phyloP scores from a whole-genome alignment of 1,140 invertebrate genomes.

The Atta texana region DNA sequence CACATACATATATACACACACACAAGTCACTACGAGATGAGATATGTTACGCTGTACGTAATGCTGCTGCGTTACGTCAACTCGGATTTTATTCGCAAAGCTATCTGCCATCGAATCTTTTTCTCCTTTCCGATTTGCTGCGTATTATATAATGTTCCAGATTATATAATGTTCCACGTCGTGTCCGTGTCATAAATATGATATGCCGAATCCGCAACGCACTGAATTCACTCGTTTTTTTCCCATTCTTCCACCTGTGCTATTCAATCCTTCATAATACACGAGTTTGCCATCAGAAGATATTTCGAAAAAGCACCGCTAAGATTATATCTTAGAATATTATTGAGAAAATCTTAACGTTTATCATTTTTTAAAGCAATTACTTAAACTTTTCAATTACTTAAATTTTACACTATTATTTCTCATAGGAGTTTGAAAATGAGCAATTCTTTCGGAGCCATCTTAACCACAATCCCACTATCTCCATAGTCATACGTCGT shows the following conservation, averaged over 20 bases:
- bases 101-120: constrained; percentile 51
- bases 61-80: constrained; percentile 40
- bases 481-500: background rate
- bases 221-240: constrained; percentile 1
- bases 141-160: constrained; percentile 45
- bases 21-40: constrained; percentile 40
- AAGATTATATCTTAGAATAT: too few species aligned
- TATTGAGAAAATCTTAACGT: background rate
- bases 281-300: background rate
- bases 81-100: constrained; percentile 51
- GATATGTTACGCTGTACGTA: constrained; percentile 35
- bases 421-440: background rate
- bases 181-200: constrained; percentile 29
- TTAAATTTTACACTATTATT: background rate
- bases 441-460: background rate
- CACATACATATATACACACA: background rate
- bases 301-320: background rate
- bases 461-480: background rate
- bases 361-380: background rate
- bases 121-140: constrained; percentile 30
- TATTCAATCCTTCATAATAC: background rate
- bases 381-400: background rate
- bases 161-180: too few species aligned
- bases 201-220: constrained; percentile 6
- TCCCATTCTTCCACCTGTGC: background rate